Conservation (phyloP, 2,797 vertebrate genomes). For the Cuniculus paca region DNA sequence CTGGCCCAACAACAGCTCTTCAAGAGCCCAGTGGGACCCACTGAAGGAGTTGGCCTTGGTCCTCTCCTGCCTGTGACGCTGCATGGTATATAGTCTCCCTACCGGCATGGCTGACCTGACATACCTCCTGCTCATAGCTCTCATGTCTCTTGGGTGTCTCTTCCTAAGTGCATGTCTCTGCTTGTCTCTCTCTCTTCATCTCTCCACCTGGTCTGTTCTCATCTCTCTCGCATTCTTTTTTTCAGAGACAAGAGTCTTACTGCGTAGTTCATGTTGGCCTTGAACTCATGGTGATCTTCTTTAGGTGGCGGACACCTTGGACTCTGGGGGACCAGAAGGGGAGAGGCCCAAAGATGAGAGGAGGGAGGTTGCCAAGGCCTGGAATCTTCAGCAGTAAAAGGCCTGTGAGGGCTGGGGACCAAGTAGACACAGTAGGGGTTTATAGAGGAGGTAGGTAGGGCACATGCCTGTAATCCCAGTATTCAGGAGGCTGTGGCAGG, state of each 20-base stretch:
- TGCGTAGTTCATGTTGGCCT: neutral
- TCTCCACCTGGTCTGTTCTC: neutral
- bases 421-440: neutral
- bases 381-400: neutral
- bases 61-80: neutral
- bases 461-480: neutral
- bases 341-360: neutral
- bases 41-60: neutral
- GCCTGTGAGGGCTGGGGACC: neutral
- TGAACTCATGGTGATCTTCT: neutral
- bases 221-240: neutral
- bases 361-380: accelerated
- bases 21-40: neutral
- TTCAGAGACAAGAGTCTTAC: neutral
- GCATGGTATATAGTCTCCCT: neutral
- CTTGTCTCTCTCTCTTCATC: neutral
- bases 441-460: neutral
- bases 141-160: neutral
- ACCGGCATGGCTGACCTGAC: neutral
- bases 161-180: neutral
- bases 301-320: neutral
- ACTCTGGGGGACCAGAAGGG: no score
- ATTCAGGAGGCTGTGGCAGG: neutral
- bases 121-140: neutral
- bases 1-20: neutral